These are phyloP conservation scores for Macroglossus sobrinus DNA, from an alignment of 2,113 vertebrate genomes.

Conservation along the genomic window DNA sequence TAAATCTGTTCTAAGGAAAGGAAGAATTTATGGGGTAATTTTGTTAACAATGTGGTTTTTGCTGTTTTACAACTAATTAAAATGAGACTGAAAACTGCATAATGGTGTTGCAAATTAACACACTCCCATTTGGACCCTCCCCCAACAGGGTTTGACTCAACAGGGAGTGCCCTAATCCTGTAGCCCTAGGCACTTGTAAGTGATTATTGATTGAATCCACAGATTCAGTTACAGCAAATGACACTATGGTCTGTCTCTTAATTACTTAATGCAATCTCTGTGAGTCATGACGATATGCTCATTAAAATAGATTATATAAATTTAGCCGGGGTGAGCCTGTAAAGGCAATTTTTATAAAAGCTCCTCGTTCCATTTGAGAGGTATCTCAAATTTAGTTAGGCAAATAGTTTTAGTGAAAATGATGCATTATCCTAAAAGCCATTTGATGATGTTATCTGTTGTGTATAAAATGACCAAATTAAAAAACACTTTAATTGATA, in stretches of 20 bases:
- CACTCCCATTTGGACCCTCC: background rate
- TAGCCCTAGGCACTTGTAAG: background rate
- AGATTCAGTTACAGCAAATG: slow-evolving; percentile 68
- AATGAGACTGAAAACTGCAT: slow-evolving; percentile 20
- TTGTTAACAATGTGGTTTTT: slow-evolving; percentile 13
- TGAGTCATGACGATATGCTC: slow-evolving; percentile 60
- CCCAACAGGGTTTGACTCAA: background rate
- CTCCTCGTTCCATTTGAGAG: background rate
- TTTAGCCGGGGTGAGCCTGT: slow-evolving; percentile 41
- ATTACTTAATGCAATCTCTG: slow-evolving; percentile 77
- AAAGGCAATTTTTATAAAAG: slow-evolving; percentile 76
- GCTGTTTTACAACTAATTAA: slow-evolving; percentile 54
- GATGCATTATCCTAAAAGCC: slow-evolving; percentile 58
- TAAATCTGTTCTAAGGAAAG: slow-evolving; percentile 52
- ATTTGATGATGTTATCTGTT: slow-evolving; percentile 36
- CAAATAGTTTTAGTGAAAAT: slow-evolving; percentile 64
- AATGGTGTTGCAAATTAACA: slow-evolving; percentile 51
- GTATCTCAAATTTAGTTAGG: slow-evolving; percentile 50
- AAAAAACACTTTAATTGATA: background rate
- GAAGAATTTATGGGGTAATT: slow-evolving; percentile 50
- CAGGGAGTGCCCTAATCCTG: slow-evolving; percentile 3
- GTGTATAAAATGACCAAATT: slow-evolving; percentile 9
- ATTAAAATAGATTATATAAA: slow-evolving; percentile 65
- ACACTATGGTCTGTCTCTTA: slow-evolving; percentile 63
- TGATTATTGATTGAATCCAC: slow-evolving; percentile 64